phyloP scores from a whole-genome alignment of 2,888 invertebrate genomes.

The Acholoe squamosa region DNA sequence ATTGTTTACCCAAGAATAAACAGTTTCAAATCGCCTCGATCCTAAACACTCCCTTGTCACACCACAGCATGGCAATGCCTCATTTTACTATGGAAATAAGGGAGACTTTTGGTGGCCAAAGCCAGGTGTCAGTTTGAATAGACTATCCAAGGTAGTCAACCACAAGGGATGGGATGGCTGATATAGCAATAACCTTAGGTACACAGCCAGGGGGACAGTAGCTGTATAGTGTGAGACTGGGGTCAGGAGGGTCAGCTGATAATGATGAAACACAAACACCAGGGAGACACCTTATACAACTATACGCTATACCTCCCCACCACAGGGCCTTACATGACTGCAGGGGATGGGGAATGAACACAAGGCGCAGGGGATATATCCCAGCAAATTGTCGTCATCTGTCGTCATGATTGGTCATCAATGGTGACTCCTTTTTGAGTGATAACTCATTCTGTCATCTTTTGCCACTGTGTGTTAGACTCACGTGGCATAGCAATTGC shows the following conservation, averaged over 20 bases:
- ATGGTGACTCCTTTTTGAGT: no score
- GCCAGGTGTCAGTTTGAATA: background rate
- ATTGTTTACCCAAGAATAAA: constrained; percentile 19
- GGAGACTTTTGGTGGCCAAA: background rate
- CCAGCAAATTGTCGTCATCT: no score
- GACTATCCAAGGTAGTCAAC: background rate
- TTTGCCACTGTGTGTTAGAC: no score
- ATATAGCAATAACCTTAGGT: constrained; percentile 10
- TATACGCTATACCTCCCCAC: background rate
- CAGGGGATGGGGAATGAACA: no score
- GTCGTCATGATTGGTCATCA: no score
- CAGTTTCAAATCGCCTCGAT: background rate
- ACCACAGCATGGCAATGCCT: background rate
- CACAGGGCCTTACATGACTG: no score
- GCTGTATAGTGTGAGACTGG: background rate
- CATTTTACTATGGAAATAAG: background rate
- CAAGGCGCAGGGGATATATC: no score
- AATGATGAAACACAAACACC: constrained; percentile 26
- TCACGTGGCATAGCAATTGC: no score
- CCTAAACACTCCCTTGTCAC: background rate
- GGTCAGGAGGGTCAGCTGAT: background rate
- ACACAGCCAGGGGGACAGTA: background rate
- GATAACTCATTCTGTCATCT: no score
- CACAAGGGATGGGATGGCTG: background rate
- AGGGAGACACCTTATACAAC: background rate